Evolutionary conservation across 2,113 vertebrate genomes (phyloP).

Genomic region (Columba janthina): DNA sequence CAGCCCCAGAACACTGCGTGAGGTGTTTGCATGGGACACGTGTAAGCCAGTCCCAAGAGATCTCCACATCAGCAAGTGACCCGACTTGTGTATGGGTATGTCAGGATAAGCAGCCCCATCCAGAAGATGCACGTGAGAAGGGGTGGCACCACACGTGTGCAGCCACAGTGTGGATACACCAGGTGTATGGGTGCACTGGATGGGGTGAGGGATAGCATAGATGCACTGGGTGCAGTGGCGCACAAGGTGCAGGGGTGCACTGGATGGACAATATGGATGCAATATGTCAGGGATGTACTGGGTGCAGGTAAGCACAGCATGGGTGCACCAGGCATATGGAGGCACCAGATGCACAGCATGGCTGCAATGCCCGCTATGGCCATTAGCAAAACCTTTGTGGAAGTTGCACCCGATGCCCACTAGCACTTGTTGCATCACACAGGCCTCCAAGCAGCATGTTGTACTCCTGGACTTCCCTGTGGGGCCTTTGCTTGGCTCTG

Average conservation of each 20-base stretch:
- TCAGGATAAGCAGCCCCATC: neutral
- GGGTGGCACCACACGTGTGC: fast-evolving
- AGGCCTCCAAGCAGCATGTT: neutral
- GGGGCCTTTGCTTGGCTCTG: neutral
- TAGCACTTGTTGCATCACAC: fast-evolving
- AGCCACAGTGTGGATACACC: neutral
- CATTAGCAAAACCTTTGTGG: neutral
- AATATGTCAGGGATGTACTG: neutral
- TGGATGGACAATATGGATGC: neutral
- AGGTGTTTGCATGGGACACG: neutral
- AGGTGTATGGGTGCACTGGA: too few relatives aligned
- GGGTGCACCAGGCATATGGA: fast-evolving
- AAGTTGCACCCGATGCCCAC: neutral
- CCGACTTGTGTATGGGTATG: fast-evolving
- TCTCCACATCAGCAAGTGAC: fast-evolving
- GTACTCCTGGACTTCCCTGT: neutral
- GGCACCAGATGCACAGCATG: fast-evolving
- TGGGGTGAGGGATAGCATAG: too few relatives aligned
- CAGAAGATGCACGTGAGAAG: neutral
- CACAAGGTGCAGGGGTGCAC: neutral
- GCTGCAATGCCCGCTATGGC: neutral
- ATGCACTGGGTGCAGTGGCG: neutral
- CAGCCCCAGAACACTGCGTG: fast-evolving
- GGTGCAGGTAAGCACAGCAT: too few relatives aligned
- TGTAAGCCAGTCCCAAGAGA: neutral